Conservation (phyloP, 2,113 vertebrate genomes). For the Struthidea cinerea region DNA sequence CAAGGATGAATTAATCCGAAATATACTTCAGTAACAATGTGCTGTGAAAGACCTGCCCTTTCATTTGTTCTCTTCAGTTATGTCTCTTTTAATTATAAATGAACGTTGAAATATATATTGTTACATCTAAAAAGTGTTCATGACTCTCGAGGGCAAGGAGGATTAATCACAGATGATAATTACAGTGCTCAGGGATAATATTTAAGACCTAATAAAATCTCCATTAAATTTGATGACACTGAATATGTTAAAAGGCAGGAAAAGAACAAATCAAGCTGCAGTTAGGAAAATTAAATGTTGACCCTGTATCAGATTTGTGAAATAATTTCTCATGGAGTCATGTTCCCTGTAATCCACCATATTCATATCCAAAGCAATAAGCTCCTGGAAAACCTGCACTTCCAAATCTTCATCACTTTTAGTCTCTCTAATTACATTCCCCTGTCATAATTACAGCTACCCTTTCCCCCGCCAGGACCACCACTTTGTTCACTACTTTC, state of each 20-base stretch:
- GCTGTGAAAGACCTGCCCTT: not conserved
- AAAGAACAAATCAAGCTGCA: conserved; percentile 17
- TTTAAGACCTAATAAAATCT: conserved; percentile 48
- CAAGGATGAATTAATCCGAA: not conserved
- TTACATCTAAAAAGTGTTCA: conserved; percentile 11
- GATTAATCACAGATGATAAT: conserved; percentile 61
- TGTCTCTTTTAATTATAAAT: conserved; percentile 1
- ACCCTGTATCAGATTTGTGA: not conserved
- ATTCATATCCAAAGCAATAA: not conserved
- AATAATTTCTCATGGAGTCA: conserved; percentile 2
- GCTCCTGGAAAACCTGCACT: not conserved
- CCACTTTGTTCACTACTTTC: not conserved
- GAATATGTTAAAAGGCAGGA: conserved; percentile 20
- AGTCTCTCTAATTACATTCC: not conserved
- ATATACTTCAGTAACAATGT: not conserved
- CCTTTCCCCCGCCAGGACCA: not conserved
- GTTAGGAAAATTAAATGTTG: conserved; percentile 25
- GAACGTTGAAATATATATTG: not conserved
- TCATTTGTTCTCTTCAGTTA: conserved; percentile 1
- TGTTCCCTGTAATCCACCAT: not conserved
- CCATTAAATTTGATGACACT: conserved; percentile 15
- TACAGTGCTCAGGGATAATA: conserved; percentile 33
- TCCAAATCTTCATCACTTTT: not conserved
- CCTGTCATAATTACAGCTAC: not conserved
- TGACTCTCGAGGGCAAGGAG: conserved; percentile 19